These are phyloP conservation scores for Cettia cetti DNA, from an alignment of 2,113 vertebrate genomes.

Conservation along the genomic window DNA sequence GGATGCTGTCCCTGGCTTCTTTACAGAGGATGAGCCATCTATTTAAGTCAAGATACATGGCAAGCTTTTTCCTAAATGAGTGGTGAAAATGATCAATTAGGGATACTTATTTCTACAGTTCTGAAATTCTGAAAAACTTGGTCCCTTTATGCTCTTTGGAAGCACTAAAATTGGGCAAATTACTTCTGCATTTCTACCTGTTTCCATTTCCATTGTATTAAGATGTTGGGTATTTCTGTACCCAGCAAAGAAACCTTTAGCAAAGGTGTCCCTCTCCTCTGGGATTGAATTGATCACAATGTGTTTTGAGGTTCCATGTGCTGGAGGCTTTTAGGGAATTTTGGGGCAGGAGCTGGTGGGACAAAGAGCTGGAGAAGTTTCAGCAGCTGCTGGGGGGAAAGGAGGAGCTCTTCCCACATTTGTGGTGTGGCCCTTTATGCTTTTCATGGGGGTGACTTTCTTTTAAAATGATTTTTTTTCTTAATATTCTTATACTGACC, in stretches of 20 bases:
- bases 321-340: not conserved
- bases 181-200: not conserved
- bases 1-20: conserved; percentile 20
- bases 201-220: not conserved
- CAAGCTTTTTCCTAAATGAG: not conserved
- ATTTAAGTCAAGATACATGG: conserved; percentile 27
- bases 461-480: not conserved
- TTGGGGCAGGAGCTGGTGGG: not conserved
- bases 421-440: not conserved
- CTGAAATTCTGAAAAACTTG: not conserved
- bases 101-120: not conserved
- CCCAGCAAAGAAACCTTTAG: not conserved
- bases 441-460: not conserved
- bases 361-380: not conserved
- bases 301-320: not conserved
- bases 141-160: not conserved
- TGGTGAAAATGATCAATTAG: not conserved
- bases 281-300: not conserved
- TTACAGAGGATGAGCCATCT: conserved; percentile 8
- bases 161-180: not conserved
- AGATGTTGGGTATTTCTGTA: not conserved
- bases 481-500: not conserved
- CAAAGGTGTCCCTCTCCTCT: not conserved
- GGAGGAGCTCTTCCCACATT: not conserved
- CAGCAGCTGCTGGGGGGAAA: not conserved